phyloP scores from a whole-genome alignment of 2,113 vertebrate genomes.

The Macquaria australasica region DNA sequence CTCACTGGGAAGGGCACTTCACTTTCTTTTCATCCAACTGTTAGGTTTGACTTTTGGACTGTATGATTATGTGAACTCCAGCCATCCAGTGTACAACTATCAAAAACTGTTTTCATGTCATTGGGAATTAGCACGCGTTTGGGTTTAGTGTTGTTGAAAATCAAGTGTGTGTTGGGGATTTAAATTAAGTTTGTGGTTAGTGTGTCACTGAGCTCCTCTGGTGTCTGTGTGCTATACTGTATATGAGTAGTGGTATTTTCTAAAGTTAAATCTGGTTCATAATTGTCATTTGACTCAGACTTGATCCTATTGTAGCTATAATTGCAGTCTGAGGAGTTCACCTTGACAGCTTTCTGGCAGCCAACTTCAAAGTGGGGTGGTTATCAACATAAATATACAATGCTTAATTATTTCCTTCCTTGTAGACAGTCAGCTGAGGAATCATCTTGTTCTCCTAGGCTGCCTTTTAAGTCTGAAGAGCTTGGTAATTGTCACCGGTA shows the following conservation, averaged over 20 bases:
- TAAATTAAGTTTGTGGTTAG: background rate
- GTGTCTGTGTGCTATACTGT: background rate
- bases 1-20: background rate
- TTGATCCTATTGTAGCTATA: background rate
- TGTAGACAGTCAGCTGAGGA: background rate
- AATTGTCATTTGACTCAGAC: conserved; percentile 18
- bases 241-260: background rate
- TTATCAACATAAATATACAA: background rate
- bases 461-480: background rate
- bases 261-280: background rate
- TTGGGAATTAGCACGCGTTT: background rate
- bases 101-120: background rate
- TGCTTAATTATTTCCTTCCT: conserved; percentile 9
- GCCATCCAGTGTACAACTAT: background rate
- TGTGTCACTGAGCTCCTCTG: background rate
- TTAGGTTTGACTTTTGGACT: background rate
- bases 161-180: background rate
- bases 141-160: background rate
- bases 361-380: background rate
- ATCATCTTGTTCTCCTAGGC: background rate
- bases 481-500: background rate
- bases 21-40: background rate
- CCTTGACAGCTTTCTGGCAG: background rate
- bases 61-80: background rate
- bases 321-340: background rate